Evolutionary conservation across 2,797 vertebrate species (phyloP).

Genomic region (Halcyon leucocephala): DNA sequence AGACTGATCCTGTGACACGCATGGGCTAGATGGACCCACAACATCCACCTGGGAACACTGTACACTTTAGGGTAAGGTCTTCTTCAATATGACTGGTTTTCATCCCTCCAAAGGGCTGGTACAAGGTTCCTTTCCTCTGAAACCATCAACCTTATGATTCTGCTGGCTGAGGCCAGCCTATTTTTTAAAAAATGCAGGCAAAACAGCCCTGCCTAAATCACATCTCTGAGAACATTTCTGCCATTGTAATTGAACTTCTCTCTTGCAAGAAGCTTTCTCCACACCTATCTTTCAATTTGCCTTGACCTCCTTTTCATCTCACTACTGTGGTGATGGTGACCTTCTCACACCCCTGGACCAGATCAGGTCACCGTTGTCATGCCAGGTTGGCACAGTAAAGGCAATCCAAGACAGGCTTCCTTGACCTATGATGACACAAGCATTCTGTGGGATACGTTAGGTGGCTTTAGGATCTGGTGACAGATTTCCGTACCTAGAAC

Average conservation of each 20-base stretch:
- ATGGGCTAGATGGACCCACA: neutral
- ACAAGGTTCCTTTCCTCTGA: neutral
- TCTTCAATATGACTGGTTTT: neutral
- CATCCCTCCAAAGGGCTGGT: neutral
- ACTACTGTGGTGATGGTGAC: neutral
- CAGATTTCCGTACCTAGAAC: conserved; percentile 14
- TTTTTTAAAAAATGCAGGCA: neutral
- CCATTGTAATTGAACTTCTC: neutral
- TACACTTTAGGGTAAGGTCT: neutral
- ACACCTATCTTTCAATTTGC: neutral
- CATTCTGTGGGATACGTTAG: conserved; percentile 2
- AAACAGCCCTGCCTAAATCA: neutral
- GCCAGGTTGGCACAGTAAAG: neutral
- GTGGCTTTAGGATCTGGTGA: neutral
- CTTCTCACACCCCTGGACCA: neutral
- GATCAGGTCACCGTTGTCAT: neutral
- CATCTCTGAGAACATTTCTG: neutral
- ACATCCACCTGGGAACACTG: neutral
- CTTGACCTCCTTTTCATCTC: neutral
- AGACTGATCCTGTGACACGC: accelerated
- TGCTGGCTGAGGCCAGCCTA: neutral
- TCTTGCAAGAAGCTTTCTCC: neutral
- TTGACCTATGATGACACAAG: conserved; percentile 24
- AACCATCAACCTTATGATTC: neutral
- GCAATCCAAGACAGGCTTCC: neutral